Conservation (phyloP, 92 coral and sea anemone genomes). For the Pocillopora grandis region DNA sequence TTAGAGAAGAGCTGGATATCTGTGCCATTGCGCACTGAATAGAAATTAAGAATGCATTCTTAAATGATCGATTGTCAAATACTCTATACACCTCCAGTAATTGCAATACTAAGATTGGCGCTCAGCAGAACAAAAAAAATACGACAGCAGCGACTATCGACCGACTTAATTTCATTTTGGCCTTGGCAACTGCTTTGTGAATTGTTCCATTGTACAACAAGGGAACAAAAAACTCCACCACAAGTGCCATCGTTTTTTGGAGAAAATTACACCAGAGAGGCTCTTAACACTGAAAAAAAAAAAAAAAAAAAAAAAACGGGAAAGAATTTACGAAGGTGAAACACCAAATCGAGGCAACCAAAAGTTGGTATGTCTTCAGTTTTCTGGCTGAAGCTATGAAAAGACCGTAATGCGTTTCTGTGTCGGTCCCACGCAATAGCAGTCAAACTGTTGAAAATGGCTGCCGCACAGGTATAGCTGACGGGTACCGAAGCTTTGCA, state of each 20-base stretch:
- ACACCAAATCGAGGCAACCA: constrained; percentile 14
- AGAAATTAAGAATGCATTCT: background rate
- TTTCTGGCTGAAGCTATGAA: too few species aligned
- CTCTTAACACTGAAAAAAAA: background rate
- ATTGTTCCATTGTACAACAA: constrained; percentile 41
- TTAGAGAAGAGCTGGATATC: constrained; percentile 26
- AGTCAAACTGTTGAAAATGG: too few species aligned
- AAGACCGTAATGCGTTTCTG: too few species aligned
- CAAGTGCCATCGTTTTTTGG: constrained; percentile 10
- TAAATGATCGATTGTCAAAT: background rate
- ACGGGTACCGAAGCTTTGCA: too few species aligned
- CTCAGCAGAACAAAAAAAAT: constrained; percentile 56
- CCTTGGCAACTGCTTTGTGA: constrained; percentile 42
- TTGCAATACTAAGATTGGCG: constrained; percentile 24
- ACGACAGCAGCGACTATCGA: constrained; percentile 48
- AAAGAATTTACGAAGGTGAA: background rate
- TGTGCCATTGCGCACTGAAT: background rate
- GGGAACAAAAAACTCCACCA: constrained; percentile 47
- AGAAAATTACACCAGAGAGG: background rate
- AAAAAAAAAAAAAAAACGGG: background rate
- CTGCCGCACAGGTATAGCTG: too few species aligned
- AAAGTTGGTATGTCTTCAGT: background rate
- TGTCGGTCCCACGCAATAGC: too few species aligned
- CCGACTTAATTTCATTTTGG: constrained; percentile 37
- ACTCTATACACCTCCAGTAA: constrained; percentile 13